Conservation (phyloP, 2,113 vertebrate species). For the Fulica atra region DNA sequence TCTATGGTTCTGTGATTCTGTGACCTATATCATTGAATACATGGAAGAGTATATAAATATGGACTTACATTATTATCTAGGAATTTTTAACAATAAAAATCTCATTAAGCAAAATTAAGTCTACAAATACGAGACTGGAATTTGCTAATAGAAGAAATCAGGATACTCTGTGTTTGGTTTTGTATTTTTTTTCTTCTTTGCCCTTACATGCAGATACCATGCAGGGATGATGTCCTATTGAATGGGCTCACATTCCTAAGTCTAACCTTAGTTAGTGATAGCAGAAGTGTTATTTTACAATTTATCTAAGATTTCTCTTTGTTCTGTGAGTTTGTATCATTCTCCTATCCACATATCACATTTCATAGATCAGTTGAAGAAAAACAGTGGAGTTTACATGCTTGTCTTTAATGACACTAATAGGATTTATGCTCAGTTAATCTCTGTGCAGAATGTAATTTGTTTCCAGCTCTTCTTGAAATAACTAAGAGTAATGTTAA, state of each 20-base stretch:
- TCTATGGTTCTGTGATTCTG: no score
- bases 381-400: neutral
- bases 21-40: neutral
- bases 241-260: neutral
- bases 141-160: neutral
- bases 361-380: neutral
- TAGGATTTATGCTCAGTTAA: neutral
- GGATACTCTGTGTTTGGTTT: neutral
- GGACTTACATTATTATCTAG: neutral
- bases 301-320: neutral
- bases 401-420: neutral
- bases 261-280: neutral
- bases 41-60: neutral
- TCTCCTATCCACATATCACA: neutral
- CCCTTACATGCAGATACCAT: neutral
- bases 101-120: neutral
- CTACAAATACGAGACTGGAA: neutral
- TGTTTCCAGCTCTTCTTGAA: neutral
- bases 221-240: neutral
- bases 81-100: neutral
- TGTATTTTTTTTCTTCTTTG: neutral
- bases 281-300: neutral
- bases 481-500: neutral
- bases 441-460: neutral
- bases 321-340: neutral